Evolutionary conservation across 2,888 invertebrate species (phyloP).

Genomic region (Ectemnius continuus): DNA sequence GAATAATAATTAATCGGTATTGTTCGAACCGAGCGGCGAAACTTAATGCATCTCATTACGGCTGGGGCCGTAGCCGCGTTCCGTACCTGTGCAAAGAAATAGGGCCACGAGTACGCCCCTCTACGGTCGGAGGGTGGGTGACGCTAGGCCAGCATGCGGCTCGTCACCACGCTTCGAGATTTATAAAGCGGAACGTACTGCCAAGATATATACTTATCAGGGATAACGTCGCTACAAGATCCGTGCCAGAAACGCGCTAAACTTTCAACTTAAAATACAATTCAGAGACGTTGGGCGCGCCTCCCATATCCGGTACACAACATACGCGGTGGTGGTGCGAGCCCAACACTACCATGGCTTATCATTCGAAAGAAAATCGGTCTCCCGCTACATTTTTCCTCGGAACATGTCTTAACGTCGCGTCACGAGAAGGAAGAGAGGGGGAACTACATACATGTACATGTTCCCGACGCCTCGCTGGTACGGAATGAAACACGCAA

Average conservation of each 20-base stretch:
- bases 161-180: constrained; percentile 39
- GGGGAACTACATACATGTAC: too few relatives aligned
- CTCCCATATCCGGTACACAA: constrained; percentile 56
- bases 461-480: neutral
- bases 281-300: constrained; percentile 54
- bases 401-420: constrained; percentile 26
- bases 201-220: constrained; percentile 49
- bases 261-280: constrained; percentile 61
- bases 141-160: constrained; percentile 15
- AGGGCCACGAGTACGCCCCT: constrained; percentile 28
- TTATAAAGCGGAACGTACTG: constrained; percentile 49
- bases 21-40: constrained; percentile 45
- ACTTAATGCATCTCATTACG: constrained; percentile 63
- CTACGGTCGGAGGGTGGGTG: neutral
- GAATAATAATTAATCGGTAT: constrained; percentile 67
- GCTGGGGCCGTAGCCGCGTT: constrained; percentile 13
- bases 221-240: constrained; percentile 52
- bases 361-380: constrained; percentile 56
- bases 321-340: constrained; percentile 49
- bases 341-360: constrained; percentile 46
- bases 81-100: constrained; percentile 32
- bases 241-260: constrained; percentile 43
- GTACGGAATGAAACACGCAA: neutral
- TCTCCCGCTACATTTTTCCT: constrained; percentile 44
- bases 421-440: neutral